Evolutionary conservation across 2,888 invertebrate genomes (phyloP).

Genomic region (Pemphredon lugubris): DNA sequence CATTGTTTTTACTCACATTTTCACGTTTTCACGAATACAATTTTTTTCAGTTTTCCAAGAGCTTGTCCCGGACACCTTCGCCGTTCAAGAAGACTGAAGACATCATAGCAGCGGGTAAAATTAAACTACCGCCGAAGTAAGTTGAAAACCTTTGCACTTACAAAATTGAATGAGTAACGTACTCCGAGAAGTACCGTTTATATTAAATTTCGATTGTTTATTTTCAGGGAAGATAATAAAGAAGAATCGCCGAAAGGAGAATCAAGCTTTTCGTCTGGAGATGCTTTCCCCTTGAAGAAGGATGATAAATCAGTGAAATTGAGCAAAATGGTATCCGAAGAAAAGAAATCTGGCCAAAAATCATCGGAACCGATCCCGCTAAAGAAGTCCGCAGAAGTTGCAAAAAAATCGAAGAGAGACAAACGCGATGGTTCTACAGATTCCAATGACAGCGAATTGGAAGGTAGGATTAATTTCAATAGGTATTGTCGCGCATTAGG

Average conservation of each 20-base stretch:
- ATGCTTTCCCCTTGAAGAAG: constrained; percentile 76
- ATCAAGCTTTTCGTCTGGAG: constrained; percentile 65
- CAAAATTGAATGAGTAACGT: too few species aligned
- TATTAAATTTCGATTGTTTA: neutral
- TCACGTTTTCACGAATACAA: too few species aligned
- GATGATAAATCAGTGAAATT: constrained; percentile 74
- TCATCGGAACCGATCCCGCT: constrained; percentile 60
- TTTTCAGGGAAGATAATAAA: constrained; percentile 73
- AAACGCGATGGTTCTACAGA: constrained; percentile 76
- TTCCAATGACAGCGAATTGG: constrained; percentile 77
- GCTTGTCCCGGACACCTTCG: constrained; percentile 92
- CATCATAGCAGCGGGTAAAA: constrained; percentile 75
- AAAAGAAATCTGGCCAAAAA: constrained; percentile 74
- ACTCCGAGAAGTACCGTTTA: neutral
- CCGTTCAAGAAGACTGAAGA: constrained; percentile 87
- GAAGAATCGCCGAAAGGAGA: constrained; percentile 76
- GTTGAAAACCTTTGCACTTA: constrained; percentile 14
- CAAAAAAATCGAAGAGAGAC: constrained; percentile 72
- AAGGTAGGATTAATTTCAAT: constrained; percentile 42
- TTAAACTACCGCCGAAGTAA: constrained; percentile 70
- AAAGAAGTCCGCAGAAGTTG: constrained; percentile 72
- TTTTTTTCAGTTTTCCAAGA: constrained; percentile 85
- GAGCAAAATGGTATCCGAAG: constrained; percentile 66
- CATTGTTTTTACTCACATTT: constrained; percentile 17
- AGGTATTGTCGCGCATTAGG: too few species aligned